Base-by-base conservation (phyloP, 2,113 vertebrate species). In the Carassius gibelio region DNA sequence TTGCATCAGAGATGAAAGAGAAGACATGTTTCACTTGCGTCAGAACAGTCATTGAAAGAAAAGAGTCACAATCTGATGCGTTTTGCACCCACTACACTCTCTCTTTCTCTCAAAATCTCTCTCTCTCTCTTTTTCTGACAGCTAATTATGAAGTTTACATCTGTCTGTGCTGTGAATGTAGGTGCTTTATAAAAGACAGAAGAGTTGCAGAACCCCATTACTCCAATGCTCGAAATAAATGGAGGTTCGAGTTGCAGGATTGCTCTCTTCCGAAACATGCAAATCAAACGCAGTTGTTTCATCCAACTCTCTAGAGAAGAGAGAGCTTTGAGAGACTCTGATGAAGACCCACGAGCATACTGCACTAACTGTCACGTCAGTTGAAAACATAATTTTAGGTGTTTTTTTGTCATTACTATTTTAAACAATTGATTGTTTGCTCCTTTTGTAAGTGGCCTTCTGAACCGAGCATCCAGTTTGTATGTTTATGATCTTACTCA, bases 311-410 rank as follows among this genome's bases (percentile, higher is more conserved):
- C 74, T 48, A 75, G 48, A 83, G 88, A 86, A 81, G 23, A 75
- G 61, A 75, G 26, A 48, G 57, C 83, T 90, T 71, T 61, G 23
- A 50, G 15, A 78, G 72, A 26, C 89, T 90, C 89, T 91, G 85
- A 89, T 90, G 90, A 90, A 81, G 78, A 85, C 89, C 86, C 84
- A 36, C 52, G 87, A 88, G 69, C 87, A 85, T 86, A 89, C 84
- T 19, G 84, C 80, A 80, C 82, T 75, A 62, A 81, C 80, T 89
- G 14, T 50, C 81, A 87, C 88, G 85, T 87, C 69, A 4, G 14
- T 71, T 89, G 82, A 89, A 88, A 89, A 89, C 89, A 88, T 62
- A 42, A 71, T 55, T 82, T 83, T 84, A 26, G 26, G 9, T 34
- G 78, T 82, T 83, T 34, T 82, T 81, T 76, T 74, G 80, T 84